Evolutionary conservation across 2,797 vertebrate genomes (phyloP).

Genomic region (Hydrolagus colliei): DNA sequence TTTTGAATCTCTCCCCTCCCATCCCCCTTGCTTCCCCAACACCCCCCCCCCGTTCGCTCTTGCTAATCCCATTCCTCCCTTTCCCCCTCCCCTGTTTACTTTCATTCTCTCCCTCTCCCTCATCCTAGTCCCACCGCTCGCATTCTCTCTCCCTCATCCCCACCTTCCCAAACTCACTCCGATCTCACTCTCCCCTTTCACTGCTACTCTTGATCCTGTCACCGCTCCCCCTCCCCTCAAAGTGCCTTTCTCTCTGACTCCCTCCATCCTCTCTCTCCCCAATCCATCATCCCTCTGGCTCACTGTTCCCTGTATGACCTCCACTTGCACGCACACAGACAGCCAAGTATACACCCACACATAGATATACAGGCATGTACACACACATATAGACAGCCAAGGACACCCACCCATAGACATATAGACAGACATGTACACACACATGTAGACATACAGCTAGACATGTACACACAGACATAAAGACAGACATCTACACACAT

Average conservation of each 20-base stretch:
- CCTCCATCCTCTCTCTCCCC: not conserved
- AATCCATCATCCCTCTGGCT: not conserved
- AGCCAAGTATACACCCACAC: no score
- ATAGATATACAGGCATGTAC: not conserved
- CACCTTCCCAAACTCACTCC: no score
- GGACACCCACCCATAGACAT: no score
- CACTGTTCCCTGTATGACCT: not conserved
- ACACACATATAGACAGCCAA: no score
- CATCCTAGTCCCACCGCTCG: not conserved
- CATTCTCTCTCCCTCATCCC: no score
- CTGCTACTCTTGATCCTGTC: not conserved
- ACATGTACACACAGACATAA: no score
- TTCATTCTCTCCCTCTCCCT: not conserved
- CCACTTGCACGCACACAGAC: no score
- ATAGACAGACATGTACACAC: not conserved
- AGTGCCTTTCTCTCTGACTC: not conserved
- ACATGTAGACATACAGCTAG: not conserved
- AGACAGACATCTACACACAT: not conserved
- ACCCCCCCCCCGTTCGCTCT: not conserved
- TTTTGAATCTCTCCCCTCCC: not conserved
- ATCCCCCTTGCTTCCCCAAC: no score
- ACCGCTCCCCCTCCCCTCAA: not conserved
- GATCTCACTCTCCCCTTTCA: no score
- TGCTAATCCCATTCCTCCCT: not conserved
- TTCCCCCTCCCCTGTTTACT: not conserved